Percentiles rank a stretch among this genome's conserved stretches.
Conservation (phyloP, 1,140 invertebrate species). For the Euwallacea similis region DNA sequence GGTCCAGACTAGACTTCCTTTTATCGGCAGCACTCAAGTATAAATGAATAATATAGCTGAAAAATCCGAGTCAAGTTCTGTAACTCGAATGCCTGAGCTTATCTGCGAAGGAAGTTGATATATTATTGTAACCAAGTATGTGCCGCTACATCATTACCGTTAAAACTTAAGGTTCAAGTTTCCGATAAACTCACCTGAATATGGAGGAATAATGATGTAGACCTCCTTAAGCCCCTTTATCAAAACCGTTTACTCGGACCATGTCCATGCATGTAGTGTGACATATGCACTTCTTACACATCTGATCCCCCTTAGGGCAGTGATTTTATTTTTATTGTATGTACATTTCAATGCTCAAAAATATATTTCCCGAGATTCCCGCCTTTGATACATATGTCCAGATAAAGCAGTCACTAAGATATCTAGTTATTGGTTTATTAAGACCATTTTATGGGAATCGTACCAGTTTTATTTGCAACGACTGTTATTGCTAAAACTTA, state of each 20-base stretch:
- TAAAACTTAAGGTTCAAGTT: neutral
- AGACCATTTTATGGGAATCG: neutral
- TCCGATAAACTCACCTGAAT: neutral
- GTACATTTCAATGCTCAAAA: neutral
- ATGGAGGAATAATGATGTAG: neutral
- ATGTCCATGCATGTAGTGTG: too few relatives aligned
- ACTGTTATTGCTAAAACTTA: neutral
- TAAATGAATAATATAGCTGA: neutral
- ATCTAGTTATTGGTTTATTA: neutral
- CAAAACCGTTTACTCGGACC: too few relatives aligned
- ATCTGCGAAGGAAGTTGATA: too few relatives aligned
- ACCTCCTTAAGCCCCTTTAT: neutral
- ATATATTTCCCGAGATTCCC: neutral
- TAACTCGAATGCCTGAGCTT: too few relatives aligned
- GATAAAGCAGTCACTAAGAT: neutral
- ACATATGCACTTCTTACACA: neutral
- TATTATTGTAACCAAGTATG: too few relatives aligned
- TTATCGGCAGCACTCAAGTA: neutral
- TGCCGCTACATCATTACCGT: too few relatives aligned
- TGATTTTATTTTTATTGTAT: neutral
- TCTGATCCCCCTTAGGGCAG: neutral
- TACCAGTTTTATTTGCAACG: neutral
- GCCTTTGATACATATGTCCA: neutral
- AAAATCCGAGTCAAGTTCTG: neutral
- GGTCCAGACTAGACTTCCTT: too few relatives aligned